Base-by-base conservation (phyloP, 2,113 vertebrate species). In the Hoplias malabaricus region DNA sequence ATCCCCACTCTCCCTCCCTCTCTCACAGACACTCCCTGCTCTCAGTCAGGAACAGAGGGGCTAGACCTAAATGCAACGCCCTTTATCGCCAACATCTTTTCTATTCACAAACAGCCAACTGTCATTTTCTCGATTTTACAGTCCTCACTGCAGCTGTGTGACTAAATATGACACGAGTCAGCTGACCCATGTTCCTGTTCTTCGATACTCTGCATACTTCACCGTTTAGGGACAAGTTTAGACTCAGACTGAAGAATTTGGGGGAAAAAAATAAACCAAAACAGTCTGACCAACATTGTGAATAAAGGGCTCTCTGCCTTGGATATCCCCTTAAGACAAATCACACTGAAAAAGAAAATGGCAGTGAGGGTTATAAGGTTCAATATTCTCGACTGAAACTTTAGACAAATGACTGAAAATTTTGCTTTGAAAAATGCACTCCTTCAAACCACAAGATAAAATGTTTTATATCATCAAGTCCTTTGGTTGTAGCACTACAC, bases 101-200 rank as follows among this genome's bases (percentile, higher is more conserved):
- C 42, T 53, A 43, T 69, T 69, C 36, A 46, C 5, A 19, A 69
- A 33, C 50, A 5, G 29, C 53, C 75, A 16, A 40, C 50, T 69
- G 34, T 29, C 6, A 33, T 21, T n/a, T 57, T 33, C 43, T 70
- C 8, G 43, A n/a, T 33, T 57, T 27, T 10, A 25, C 48, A 68
- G 25, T 19, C 5, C 1, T 16, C 59, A n/a, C 21, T 36, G 42
- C 31, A 11, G 13, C 46, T 16, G 19, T 14, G n/a, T 54, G 11
- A 27, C 21, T 5, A 11, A 69, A 67, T 36, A 76, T 3, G 23
- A 68, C 46, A 29, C 34, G 36, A 21, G 71, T 78, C 76, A 78
- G 76, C 67, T 78, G 76, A 78, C 42, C 54, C 9, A 34, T 29
- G 67, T 78, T 78, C 76, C 76, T 71, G 67, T 71, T 70, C 59